Evolutionary conservation across 2,888 invertebrate species (phyloP).

Genomic region (Elysia crispata): DNA sequence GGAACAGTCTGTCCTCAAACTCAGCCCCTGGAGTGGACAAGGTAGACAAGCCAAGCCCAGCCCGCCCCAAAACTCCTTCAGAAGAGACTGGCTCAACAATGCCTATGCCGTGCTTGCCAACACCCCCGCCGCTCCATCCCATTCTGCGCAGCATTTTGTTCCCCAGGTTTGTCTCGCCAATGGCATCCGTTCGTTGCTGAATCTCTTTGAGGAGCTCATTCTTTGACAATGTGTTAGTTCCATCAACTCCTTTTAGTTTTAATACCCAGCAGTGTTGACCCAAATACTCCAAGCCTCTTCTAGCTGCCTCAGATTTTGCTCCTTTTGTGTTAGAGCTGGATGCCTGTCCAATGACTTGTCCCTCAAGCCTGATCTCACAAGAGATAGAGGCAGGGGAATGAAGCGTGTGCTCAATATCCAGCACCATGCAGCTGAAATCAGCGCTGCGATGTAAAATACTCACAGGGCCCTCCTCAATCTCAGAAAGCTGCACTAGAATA

Average conservation of each 20-base stretch:
- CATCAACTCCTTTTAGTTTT: constrained; percentile 62
- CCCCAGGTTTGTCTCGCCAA: constrained; percentile 80
- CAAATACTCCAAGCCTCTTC: constrained; percentile 62
- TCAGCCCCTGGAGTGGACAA: constrained; percentile 59
- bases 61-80: constrained; percentile 66
- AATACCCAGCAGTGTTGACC: constrained; percentile 70
- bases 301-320: constrained; percentile 60
- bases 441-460: constrained; percentile 63
- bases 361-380: constrained; percentile 60
- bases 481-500: constrained; percentile 58
- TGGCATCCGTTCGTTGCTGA: constrained; percentile 61
- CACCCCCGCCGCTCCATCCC: constrained; percentile 87
- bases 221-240: constrained; percentile 60
- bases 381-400: constrained; percentile 25
- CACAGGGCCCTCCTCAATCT: constrained; percentile 50
- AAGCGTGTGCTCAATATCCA: constrained; percentile 59
- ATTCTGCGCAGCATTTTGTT: constrained; percentile 83
- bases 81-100: constrained; percentile 82
- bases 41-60: constrained; percentile 72
- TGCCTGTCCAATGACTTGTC: constrained; percentile 56
- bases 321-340: constrained; percentile 54
- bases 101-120: constrained; percentile 82
- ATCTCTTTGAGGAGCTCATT: constrained; percentile 65
- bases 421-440: constrained; percentile 61
- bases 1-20: constrained; percentile 57